phyloP scores from a whole-genome alignment of 2,113 vertebrate species.

The Chionis minor region DNA sequence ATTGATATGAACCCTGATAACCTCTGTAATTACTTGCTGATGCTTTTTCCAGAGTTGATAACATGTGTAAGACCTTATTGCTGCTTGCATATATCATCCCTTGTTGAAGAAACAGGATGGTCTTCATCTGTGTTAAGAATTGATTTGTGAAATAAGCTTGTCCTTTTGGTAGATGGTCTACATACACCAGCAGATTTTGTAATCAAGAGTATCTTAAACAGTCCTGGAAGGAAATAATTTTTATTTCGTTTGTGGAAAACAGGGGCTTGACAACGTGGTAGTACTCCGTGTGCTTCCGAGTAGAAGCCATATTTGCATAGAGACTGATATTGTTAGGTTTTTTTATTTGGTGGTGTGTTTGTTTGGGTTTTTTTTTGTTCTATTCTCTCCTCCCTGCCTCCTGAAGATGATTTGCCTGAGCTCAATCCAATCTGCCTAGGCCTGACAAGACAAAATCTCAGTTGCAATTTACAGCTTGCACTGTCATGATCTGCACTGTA shows the following conservation, averaged over 20 bases:
- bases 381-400: too few species aligned
- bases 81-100: neutral
- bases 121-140: neutral
- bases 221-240: neutral
- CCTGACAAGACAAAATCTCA: neutral
- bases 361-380: neutral
- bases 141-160: neutral
- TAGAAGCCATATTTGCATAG: neutral
- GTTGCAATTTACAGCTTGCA: neutral
- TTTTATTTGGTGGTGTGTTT: neutral
- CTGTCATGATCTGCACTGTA: fast-evolving
- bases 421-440: neutral
- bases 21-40: neutral
- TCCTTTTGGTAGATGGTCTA: neutral
- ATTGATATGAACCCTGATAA: neutral
- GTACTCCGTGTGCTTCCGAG: neutral
- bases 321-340: neutral
- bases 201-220: neutral
- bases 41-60: neutral
- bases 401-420: neutral
- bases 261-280: neutral
- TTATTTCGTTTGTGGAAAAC: neutral
- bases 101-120: neutral
- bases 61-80: neutral
- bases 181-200: neutral